Percentiles rank a stretch among this genome's conserved stretches.
Conservation (phyloP, 2,888 invertebrate species). For the Flexamia atlantica region DNA sequence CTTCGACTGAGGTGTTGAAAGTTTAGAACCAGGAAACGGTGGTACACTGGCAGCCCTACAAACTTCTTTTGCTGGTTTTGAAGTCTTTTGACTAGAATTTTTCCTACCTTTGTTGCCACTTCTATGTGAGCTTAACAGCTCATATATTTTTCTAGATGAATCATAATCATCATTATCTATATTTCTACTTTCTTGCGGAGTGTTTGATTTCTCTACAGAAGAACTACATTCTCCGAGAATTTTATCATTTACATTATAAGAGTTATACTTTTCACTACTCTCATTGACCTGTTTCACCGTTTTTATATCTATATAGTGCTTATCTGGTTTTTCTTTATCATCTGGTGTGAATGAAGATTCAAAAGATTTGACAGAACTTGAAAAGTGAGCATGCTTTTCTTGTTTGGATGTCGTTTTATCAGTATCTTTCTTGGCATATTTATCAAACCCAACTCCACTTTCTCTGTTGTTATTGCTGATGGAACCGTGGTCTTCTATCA, state of each 20-base stretch:
- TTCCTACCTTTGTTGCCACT: neutral
- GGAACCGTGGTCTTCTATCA: neutral
- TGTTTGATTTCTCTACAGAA: neutral
- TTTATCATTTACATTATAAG: neutral
- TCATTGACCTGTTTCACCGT: neutral
- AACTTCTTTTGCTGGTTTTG: conserved; percentile 19
- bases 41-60: conserved; percentile 39
- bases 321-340: neutral
- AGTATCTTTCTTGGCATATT: neutral
- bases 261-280: neutral
- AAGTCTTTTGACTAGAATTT: neutral
- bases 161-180: conserved; percentile 3
- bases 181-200: neutral
- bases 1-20: neutral
- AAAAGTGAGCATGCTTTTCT: conserved; percentile 48
- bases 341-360: neutral
- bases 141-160: neutral
- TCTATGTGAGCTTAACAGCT: neutral
- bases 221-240: neutral
- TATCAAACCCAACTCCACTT: neutral
- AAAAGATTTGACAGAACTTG: neutral
- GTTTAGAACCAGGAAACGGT: conserved; percentile 21
- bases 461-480: neutral
- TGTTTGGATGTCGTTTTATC: neutral
- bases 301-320: neutral